Conservation (phyloP, 2,797 vertebrate genomes). For the Thripadectes ignobilis region DNA sequence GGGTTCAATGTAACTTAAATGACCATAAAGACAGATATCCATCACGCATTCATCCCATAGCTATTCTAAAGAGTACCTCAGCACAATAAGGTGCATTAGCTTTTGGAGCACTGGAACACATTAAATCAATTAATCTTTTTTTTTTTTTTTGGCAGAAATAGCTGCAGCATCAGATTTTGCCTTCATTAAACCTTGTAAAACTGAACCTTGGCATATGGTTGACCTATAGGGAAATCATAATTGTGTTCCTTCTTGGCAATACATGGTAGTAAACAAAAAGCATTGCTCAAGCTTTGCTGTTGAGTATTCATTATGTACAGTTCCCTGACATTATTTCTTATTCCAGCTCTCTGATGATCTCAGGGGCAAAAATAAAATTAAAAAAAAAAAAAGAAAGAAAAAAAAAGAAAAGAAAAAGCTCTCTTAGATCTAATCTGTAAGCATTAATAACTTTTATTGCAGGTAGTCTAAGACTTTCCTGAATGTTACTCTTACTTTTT, state of each 20-base stretch:
- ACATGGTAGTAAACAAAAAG: neutral
- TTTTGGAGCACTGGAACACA: neutral
- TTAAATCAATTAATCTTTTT: neutral
- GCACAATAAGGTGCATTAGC: neutral
- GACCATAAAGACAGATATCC: neutral
- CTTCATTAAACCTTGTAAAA: constrained; percentile 7
- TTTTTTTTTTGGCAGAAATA: neutral
- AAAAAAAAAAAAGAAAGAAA: neutral
- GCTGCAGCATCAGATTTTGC: constrained; percentile 12
- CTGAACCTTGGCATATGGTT: neutral
- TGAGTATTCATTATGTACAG: neutral
- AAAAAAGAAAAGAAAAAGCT: neutral
- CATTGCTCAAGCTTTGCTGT: neutral
- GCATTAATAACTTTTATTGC: neutral
- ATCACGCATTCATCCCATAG: neutral
- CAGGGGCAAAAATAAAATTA: neutral
- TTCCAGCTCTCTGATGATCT: neutral
- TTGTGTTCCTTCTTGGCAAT: neutral
- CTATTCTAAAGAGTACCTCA: neutral
- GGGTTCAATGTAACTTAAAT: neutral
- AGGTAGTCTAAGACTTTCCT: neutral
- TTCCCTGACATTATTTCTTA: neutral
- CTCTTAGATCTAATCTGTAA: neutral
- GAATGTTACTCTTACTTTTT: neutral
- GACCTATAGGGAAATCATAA: neutral